Evolutionary conservation across 2,113 vertebrate genomes (phyloP).

Genomic region (Puffinus mauretanicus): DNA sequence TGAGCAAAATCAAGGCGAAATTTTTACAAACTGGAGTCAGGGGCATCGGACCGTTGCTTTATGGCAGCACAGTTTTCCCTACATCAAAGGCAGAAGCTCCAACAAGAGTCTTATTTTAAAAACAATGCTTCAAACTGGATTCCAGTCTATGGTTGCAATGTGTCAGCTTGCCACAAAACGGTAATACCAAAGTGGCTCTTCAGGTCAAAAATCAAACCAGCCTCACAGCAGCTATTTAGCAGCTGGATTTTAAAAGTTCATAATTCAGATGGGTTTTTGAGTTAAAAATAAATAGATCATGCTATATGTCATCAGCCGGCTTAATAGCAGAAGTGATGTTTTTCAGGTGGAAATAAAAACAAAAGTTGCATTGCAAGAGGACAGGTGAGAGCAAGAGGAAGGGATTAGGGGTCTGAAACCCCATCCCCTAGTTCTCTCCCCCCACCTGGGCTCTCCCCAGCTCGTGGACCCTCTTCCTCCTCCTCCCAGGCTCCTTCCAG

Average conservation of each 20-base stretch:
- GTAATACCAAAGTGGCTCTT: neutral
- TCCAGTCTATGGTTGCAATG: neutral
- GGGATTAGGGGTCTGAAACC: neutral
- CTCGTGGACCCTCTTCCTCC: neutral
- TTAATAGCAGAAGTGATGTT: neutral
- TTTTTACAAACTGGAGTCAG: constrained; percentile 30
- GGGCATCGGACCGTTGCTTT: neutral
- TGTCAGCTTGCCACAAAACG: neutral
- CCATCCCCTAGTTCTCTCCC: neutral
- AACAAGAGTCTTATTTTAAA: neutral
- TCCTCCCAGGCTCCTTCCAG: neutral
- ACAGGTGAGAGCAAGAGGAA: neutral
- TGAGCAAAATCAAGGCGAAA: constrained; percentile 50
- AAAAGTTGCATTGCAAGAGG: neutral
- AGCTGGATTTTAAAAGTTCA: neutral
- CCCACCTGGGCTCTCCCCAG: neutral
- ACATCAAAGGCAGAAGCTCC: constrained; percentile 1
- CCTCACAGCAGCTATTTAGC: neutral
- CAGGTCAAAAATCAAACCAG: constrained; percentile 17
- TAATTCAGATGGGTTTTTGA: neutral
- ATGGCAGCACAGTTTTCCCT: neutral
- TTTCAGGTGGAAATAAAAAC: neutral
- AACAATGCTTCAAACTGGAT: neutral
- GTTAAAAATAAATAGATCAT: neutral
- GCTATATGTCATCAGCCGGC: neutral